These are phyloP conservation scores for Oceanodroma tethys DNA, from an alignment of 2,113 vertebrate species.

Conservation along the genomic window DNA sequence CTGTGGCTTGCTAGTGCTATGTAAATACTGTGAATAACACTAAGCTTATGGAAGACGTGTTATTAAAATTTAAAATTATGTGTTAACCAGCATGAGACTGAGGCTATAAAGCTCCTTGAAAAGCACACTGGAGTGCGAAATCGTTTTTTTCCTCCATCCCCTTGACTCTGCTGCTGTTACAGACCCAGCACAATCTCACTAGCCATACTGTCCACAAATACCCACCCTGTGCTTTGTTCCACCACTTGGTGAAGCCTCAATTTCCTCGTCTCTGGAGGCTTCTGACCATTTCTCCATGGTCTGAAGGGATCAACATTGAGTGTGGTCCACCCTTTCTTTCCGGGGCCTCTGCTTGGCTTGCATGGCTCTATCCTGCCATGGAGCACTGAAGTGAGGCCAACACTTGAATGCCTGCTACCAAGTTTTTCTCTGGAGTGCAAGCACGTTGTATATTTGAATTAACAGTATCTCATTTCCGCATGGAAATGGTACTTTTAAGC, in stretches of 20 bases:
- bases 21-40: background rate
- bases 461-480: background rate
- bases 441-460: background rate
- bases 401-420: background rate
- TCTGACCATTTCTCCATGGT: background rate
- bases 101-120: background rate
- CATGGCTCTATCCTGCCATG: background rate
- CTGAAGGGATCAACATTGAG: background rate
- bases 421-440: background rate
- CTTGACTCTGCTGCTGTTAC: background rate
- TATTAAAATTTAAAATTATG: background rate
- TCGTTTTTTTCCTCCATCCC: background rate
- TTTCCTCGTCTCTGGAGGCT: background rate
- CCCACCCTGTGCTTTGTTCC: background rate
- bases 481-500: background rate
- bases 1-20: background rate
- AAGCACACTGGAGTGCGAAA: fast-evolving
- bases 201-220: background rate
- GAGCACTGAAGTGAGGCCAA: background rate
- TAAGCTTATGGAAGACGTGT: background rate
- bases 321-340: background rate
- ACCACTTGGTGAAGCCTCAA: background rate
- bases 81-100: background rate
- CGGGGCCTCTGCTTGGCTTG: background rate
- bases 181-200: background rate